Conservation (phyloP, 2,797 vertebrate genomes). For the Coluber constrictor region DNA sequence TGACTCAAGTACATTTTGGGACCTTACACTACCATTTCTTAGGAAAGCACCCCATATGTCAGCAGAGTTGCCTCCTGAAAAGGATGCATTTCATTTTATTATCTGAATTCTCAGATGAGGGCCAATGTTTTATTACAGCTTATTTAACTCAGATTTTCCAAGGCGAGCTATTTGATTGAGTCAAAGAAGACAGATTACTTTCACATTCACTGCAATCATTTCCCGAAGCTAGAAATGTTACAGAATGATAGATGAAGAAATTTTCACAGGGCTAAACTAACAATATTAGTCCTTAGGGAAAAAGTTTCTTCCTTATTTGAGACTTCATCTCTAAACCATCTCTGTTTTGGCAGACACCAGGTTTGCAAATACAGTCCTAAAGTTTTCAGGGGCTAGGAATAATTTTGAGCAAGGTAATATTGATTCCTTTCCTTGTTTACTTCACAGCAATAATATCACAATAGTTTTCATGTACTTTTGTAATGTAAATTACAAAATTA, state of each 20-base stretch:
- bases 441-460: background rate
- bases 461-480: background rate
- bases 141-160: background rate
- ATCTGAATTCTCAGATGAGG: background rate
- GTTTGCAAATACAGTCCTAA: background rate
- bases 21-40: background rate
- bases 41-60: background rate
- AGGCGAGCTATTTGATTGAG: background rate
- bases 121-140: background rate
- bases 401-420: background rate
- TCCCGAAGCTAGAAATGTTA: background rate
- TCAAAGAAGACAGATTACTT: background rate
- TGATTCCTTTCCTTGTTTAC: background rate
- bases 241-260: background rate
- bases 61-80: background rate
- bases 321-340: background rate
- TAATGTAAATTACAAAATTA: background rate
- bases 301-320: background rate
- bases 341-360: background rate
- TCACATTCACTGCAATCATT: background rate
- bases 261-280: background rate
- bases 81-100: background rate
- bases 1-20: too few species aligned
- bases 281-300: background rate
- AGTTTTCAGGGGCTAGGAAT: background rate